Percentiles rank a stretch among this genome's conserved stretches.
These are phyloP conservation scores for Trachelus tabidus DNA, from an alignment of 2,888 invertebrate genomes.

Conservation along the genomic window DNA sequence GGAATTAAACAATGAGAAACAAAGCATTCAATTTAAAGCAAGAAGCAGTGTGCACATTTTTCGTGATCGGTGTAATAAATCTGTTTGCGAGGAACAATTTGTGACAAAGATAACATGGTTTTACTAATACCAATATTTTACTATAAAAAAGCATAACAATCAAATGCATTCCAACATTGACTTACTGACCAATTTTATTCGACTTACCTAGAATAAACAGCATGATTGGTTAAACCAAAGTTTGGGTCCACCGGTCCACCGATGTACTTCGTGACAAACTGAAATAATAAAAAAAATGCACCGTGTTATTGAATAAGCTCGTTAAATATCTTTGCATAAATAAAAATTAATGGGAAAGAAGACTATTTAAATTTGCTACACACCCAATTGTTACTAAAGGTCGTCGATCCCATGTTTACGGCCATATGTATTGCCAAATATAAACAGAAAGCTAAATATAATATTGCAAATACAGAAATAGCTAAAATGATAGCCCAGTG, in stretches of 20 bases:
- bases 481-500: slow-evolving; percentile 66
- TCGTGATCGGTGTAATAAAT: not conserved
- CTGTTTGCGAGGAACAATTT: not conserved
- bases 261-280: slow-evolving; percentile 72
- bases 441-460: slow-evolving; percentile 79
- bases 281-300: slow-evolving; percentile 38
- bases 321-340: not conserved
- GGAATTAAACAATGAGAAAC: not conserved
- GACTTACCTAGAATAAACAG: slow-evolving; percentile 72
- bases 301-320: not conserved
- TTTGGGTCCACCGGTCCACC: slow-evolving; percentile 68
- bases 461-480: slow-evolving; percentile 70
- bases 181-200: not conserved
- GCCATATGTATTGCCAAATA: slow-evolving; percentile 82
- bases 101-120: not conserved
- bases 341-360: slow-evolving; percentile 11
- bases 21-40: not conserved
- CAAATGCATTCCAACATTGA: not conserved
- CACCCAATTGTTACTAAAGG: slow-evolving; percentile 68
- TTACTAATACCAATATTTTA: not conserved
- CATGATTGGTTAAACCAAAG: slow-evolving; percentile 68
- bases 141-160: not conserved
- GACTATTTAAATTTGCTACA: slow-evolving; percentile 38
- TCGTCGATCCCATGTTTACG: slow-evolving; percentile 74
- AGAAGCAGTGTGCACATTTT: not conserved